Conservation (phyloP, 2,113 vertebrate genomes). For the Machaerirhynchus nigripectus region DNA sequence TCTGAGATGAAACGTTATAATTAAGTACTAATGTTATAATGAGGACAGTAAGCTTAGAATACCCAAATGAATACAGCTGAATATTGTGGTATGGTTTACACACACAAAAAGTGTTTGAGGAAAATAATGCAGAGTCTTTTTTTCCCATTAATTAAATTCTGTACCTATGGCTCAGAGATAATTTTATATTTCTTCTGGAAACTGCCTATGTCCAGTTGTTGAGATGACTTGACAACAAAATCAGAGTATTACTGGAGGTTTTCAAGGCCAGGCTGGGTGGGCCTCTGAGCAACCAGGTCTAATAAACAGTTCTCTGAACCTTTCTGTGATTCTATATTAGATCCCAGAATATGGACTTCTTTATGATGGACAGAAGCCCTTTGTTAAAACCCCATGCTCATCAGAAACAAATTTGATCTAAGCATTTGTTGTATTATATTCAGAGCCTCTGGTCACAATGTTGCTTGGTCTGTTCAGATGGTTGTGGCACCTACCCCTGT, state of each 20-base stretch:
- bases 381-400: not conserved
- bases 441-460: accelerated
- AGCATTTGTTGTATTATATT: not conserved
- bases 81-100: not conserved
- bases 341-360: not conserved
- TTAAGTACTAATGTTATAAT: not conserved
- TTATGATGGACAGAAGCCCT: not conserved
- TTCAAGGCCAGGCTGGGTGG: not conserved
- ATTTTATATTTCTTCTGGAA: not conserved
- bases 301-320: not conserved
- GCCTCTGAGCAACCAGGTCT: not conserved
- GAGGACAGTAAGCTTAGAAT: not conserved
- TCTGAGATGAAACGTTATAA: not conserved
- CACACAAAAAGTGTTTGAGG: not conserved
- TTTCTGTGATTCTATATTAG: not conserved
- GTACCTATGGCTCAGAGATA: not conserved
- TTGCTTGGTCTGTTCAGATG: not conserved
- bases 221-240: not conserved
- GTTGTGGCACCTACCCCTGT: too few species aligned
- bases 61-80: not conserved
- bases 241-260: not conserved
- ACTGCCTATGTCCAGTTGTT: not conserved
- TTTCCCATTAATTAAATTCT: not conserved
- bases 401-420: not conserved
- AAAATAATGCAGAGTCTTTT: not conserved